These are phyloP conservation scores for Nomada ferruginata DNA, from an alignment of 2,888 invertebrate species.

Conservation along the genomic window DNA sequence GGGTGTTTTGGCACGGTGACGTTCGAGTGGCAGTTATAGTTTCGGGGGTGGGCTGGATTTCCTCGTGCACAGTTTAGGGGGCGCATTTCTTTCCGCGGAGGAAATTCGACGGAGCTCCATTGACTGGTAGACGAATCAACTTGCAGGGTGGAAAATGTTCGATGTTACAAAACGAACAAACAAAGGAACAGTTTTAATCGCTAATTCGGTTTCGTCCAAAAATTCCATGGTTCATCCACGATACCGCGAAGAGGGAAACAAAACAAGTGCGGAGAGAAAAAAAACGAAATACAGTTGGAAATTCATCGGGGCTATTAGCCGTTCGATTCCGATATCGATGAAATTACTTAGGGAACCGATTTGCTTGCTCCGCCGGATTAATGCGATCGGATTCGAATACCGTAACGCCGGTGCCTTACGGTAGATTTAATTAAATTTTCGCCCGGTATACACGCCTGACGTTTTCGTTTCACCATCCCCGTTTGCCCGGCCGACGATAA, in stretches of 20 bases:
- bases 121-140: too few species aligned
- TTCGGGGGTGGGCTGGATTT: neutral
- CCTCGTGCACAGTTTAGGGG: neutral
- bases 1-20: neutral
- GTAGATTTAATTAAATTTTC: constrained; percentile 58
- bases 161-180: neutral
- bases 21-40: neutral
- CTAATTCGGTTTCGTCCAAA: neutral
- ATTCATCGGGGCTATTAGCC: constrained; percentile 44
- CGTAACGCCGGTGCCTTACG: constrained; percentile 48
- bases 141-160: too few species aligned
- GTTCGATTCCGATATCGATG: constrained; percentile 45
- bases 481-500: neutral
- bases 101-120: neutral
- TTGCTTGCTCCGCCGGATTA: constrained; percentile 49
- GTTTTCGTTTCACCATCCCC: constrained; percentile 26
- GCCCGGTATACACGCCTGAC: constrained; percentile 23
- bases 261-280: neutral
- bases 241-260: neutral
- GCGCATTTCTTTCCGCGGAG: neutral
- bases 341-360: constrained; percentile 47
- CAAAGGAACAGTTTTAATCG: neutral
- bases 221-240: neutral
- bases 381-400: constrained; percentile 49
- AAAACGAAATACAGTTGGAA: constrained; percentile 22